Evolutionary conservation across 2,888 invertebrate genomes (phyloP).

Genomic region (Leistus spinibarbis): DNA sequence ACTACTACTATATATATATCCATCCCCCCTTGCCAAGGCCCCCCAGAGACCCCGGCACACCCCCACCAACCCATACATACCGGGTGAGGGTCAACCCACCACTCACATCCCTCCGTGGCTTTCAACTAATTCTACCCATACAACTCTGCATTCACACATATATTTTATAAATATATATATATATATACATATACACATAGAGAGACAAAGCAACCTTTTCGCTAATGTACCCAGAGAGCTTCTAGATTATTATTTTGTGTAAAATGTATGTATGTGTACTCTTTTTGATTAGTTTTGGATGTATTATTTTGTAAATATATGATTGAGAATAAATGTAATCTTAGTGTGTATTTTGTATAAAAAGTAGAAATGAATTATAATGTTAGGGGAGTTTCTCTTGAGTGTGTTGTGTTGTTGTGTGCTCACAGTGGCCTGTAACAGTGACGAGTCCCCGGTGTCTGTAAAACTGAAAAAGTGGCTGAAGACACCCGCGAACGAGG

Average conservation of each 20-base stretch:
- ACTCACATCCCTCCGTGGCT: not conserved
- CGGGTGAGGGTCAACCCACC: not conserved
- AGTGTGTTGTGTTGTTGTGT: constrained; percentile 12
- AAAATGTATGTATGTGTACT: not conserved
- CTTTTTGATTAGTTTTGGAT: too few species aligned
- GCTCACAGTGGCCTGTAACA: constrained; percentile 34
- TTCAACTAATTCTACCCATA: not conserved
- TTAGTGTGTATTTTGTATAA: too few species aligned
- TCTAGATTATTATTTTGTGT: not conserved
- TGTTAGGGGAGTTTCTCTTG: not conserved
- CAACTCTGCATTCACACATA: not conserved
- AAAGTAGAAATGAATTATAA: not conserved
- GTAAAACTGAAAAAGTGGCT: constrained; percentile 76
- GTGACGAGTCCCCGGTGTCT: constrained; percentile 68
- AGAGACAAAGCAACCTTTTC: not conserved
- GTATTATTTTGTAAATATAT: too few species aligned
- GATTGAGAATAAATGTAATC: too few species aligned
- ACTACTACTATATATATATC: not conserved
- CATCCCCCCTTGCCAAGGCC: not conserved
- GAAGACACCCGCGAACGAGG: constrained; percentile 72
- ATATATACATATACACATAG: not conserved
- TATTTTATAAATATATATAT: not conserved
- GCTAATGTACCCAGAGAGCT: not conserved
- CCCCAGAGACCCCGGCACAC: not conserved
- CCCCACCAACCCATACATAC: not conserved